Evolutionary conservation across 2,113 vertebrate species (phyloP), one percentile per base, ranked within the genome.

Genomic region (Serilophus lunatus): DNA sequence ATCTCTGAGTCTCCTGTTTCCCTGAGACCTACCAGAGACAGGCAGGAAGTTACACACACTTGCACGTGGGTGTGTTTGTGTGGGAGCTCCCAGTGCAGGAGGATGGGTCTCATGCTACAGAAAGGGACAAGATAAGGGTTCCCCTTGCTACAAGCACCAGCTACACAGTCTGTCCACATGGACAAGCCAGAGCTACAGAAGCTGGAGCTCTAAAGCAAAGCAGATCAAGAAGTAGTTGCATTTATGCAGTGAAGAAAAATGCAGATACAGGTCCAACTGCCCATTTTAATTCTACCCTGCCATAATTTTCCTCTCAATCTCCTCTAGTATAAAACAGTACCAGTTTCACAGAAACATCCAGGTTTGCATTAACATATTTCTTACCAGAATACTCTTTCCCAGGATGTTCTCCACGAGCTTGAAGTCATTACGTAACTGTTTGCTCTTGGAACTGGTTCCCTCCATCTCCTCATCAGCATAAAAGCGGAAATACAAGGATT

Each of bases 391-490:
- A 75, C 98, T 98, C 97, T 99, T 99, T 94, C 98, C 99, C 86
- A 99, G 92, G 92, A 99, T 98, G 97, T 99, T 99, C 97, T 99
- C 99, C 53, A 99, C 98, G 3, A 99, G 98, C 88, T 98, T 99
- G 97, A 99, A 99, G 97, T 99, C 99, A 4, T 98, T 99, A 81
- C 99, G 98, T 23, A 99, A 98, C 82, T 99, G 99, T 91, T 99
- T 99, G 98, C 97, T 99, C 98, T 99, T 99, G 87, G 97, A 96
- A 97, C 98, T 98, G 12, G 98, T 99, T 45, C 99, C 99, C 90
- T 99, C 99, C 56, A 98, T 99, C 97, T 99, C 99, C 92, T 99
- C 99, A 20, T 99, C 99, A 1, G 99, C 99, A 4, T 99, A 99
- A 97, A 99, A 99, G 56, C 99, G 99, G 97, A 99, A 99, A 96